Evolutionary conservation across 2,797 vertebrate genomes (phyloP).

Genomic region (Sebastes vulpes): DNA sequence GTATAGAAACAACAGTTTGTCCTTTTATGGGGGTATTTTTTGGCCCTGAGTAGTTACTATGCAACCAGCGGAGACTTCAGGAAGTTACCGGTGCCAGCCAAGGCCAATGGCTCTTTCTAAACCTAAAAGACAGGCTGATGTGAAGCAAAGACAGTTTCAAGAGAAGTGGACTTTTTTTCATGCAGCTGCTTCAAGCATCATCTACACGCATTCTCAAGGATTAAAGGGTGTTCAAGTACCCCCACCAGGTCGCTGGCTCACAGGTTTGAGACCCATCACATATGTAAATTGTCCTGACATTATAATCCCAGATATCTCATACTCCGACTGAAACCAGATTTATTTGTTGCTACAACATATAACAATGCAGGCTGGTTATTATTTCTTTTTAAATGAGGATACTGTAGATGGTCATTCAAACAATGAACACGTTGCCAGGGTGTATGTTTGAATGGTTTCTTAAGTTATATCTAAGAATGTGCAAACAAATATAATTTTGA

Average conservation of each 20-base stretch:
- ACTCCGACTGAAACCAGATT: neutral
- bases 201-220: neutral
- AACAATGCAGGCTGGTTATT: neutral
- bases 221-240: neutral
- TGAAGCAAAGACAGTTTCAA: neutral
- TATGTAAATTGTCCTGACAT: neutral
- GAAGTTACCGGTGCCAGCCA: neutral
- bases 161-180: neutral
- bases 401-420: neutral
- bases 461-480: neutral
- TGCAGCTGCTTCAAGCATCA: neutral
- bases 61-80: neutral
- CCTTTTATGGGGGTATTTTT: neutral
- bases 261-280: neutral
- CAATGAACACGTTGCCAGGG: neutral
- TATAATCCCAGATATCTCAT: neutral
- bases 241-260: neutral
- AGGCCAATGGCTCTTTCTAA: neutral
- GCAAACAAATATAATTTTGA: constrained; percentile 8
- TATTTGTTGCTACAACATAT: neutral
- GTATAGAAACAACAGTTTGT: neutral
- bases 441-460: constrained; percentile 7
- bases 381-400: neutral
- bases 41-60: neutral
- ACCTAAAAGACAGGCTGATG: neutral